phyloP scores from a whole-genome alignment of 2,888 invertebrate genomes.

The Drosophila ochracea region DNA sequence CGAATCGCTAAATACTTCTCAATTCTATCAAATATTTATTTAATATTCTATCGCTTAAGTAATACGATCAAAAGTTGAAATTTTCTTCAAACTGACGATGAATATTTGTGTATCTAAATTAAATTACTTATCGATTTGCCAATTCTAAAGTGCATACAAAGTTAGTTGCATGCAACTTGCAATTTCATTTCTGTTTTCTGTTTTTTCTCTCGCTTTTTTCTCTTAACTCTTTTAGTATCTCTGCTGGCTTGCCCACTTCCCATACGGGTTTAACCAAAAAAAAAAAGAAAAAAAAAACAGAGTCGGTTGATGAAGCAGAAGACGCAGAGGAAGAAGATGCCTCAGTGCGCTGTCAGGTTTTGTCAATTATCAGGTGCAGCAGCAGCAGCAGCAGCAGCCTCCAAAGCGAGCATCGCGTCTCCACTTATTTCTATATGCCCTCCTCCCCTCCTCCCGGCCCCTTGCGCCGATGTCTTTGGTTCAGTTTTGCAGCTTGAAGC shows the following conservation, averaged over 20 bases:
- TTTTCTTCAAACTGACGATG: background rate
- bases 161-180: constrained; percentile 25
- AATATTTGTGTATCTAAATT: background rate
- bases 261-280: constrained; percentile 45
- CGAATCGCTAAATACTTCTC: background rate
- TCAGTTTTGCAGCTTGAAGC: constrained; percentile 47
- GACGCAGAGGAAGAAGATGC: constrained; percentile 18
- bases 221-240: constrained; percentile 24
- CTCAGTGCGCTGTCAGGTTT: constrained; percentile 72
- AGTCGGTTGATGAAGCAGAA: background rate
- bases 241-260: constrained; percentile 64
- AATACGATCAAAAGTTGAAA: background rate
- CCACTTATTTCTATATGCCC: background rate
- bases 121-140: background rate
- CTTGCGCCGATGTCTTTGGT: background rate
- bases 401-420: background rate
- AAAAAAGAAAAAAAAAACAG: constrained; percentile 3
- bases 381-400: constrained; percentile 24
- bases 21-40: background rate
- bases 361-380: constrained; percentile 77
- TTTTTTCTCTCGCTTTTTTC: constrained; percentile 19
- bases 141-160: constrained; percentile 29
- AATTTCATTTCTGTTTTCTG: constrained; percentile 35
- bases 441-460: background rate
- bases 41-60: background rate